Evolutionary conservation across 2,888 invertebrate genomes (phyloP), one percentile per base, ranked within the genome.

Genomic region (Phyllotreta cruciferae): DNA sequence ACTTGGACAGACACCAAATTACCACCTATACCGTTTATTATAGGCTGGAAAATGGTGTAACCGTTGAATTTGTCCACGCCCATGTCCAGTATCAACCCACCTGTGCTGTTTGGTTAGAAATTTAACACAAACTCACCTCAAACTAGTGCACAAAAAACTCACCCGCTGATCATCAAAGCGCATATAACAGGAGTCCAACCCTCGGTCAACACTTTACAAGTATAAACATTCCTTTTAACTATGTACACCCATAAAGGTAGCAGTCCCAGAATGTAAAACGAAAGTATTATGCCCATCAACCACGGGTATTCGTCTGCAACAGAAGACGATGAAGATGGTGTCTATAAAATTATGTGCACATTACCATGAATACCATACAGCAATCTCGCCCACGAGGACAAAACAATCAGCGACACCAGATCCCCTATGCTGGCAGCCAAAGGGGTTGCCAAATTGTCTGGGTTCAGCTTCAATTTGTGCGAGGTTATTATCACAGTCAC

Each of bases 371-470:
- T 84, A 6, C 83, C 83, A 76, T 87, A 92, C 73, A 95, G 86
- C 58, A 89, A 82, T 68, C 90, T 90, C n/a, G 95, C 93, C 68
- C 96, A 91, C 70, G 88, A 86, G 0, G 97, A 91, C 0, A 98
- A 84, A 11, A 96, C 87, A 8, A 91, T 87, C 72, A 98, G 88
- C 66, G 97, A 97, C 44, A 95, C 93, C 24, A 98, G 90, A 81
- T 98, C 98, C 1, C 98, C 98, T 68, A 98, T 90, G 71, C 95
- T 96, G 8, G 97, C 97, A 13, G 98, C 98, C 44, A 98, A 85
- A 0, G 98, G 98, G 0, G 97, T 97, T 56, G 97, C 97, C 73
- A 98, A 87, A 82, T 98, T 98, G 82, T 98, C 98, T 0, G 98
- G 98, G 82, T 98, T 97, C 78, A 97, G 88, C 71, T 90, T 90